Evolutionary conservation across 2,888 invertebrate species (phyloP), one percentile per base, ranked within the genome.

Genomic region (Nemapogon koenigi): DNA sequence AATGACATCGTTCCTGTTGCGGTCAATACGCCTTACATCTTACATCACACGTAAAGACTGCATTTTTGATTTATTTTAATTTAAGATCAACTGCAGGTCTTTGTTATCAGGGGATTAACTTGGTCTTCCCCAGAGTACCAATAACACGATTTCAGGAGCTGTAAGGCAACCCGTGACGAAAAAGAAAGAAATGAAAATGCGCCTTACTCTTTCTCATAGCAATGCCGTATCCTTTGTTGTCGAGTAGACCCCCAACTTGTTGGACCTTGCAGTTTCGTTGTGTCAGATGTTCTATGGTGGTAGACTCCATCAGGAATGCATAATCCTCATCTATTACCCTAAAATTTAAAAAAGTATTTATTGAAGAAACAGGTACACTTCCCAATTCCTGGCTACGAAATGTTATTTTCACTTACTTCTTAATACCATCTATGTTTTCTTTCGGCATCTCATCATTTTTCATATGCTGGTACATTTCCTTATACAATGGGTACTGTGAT

Each of bases 271-370:
- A 94, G 51, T 89, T 81, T 36, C 90, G 79, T 65, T 91, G 87
- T 14, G 84, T 81, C 38, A 83, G 83, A 65, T 94, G 96, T 61
- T 96, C 94, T 46, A 95, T 90, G 27, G 89, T 87, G 1, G 91
- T 89, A 1, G 92, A 93, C 73, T 96, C 96, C 88, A 93, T 92
- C 25, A 96, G 78, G 60, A 88, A 96, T 1, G 94, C 95, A 62
- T 91, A 95, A 48, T 81, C 65, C 15, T 54, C 61, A 2, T 49
- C 22, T 11, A 26, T 52, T 41, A 53, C 55, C 43, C 55, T 57
- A 44, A 4, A 31, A n/a, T 3, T 15, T 3, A 28, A 28, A 7
- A 15, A 14, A 27, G n/a, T 14, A 16, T 31, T 14, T 31, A 7
- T 4, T n/a, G 4, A 11, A 28, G 11, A 28, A 6, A 28, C n/a